Percentiles rank a stretch among this genome's conserved stretches.
phyloP scores from a whole-genome alignment of 2,797 vertebrate genomes.

The Furcifer pardalis region DNA sequence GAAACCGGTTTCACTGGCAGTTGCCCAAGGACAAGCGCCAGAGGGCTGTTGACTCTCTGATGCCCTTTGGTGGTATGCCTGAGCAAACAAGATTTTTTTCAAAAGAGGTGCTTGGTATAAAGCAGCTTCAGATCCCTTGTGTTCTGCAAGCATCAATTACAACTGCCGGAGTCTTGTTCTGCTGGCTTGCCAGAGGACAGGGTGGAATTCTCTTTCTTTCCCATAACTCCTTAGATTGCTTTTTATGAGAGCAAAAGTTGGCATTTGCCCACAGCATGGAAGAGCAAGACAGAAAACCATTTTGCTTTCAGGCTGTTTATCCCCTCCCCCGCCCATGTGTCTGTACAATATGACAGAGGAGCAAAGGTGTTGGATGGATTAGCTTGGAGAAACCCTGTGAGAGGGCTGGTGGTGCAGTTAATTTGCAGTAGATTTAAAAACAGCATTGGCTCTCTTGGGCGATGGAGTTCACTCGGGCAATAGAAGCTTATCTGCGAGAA shows the following conservation, averaged over 20 bases:
- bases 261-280: slow-evolving; percentile 60
- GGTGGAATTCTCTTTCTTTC: slow-evolving; percentile 58
- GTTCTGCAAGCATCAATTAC: slow-evolving; percentile 70
- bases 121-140: slow-evolving; percentile 65
- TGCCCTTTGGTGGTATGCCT: slow-evolving; percentile 67
- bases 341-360: not conserved
- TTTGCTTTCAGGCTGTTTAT: slow-evolving; percentile 55
- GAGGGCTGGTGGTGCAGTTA: slow-evolving; percentile 43
- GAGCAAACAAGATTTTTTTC: slow-evolving; percentile 56
- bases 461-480: slow-evolving; percentile 36
- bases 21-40: slow-evolving; percentile 72
- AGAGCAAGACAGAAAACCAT: slow-evolving; percentile 54
- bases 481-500: slow-evolving; percentile 26
- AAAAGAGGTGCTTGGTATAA: slow-evolving; percentile 64
- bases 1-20: slow-evolving; percentile 74
- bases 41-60: slow-evolving; percentile 68
- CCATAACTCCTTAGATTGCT: slow-evolving; percentile 54
- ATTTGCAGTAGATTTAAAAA: slow-evolving; percentile 51
- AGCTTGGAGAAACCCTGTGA: slow-evolving; percentile 44
- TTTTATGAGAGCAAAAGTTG: slow-evolving; percentile 63
- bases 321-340: slow-evolving; percentile 16
- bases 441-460: slow-evolving; percentile 36
- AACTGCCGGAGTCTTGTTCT: slow-evolving; percentile 68
- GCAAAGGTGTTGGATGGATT: slow-evolving; percentile 42
- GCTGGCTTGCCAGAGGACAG: slow-evolving; percentile 64